phyloP scores from a whole-genome alignment of 2,888 invertebrate genomes.

The Cybosia mesomella region DNA sequence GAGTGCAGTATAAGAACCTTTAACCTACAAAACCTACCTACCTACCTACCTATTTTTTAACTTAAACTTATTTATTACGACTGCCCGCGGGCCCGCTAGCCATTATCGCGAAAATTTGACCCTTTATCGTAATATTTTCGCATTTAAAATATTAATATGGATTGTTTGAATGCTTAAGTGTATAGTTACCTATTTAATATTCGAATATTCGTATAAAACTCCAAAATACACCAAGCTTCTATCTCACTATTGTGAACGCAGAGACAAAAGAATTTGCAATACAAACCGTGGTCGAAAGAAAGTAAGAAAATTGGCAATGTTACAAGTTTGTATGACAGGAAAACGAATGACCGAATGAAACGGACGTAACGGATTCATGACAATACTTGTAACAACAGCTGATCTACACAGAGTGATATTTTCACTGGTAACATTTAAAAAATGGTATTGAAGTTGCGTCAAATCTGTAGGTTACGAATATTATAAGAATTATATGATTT shows the following conservation, averaged over 20 bases:
- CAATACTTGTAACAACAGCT: constrained; percentile 39
- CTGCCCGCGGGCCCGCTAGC: too few relatives aligned
- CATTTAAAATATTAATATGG: too few relatives aligned
- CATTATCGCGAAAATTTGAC: too few relatives aligned
- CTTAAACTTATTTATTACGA: too few relatives aligned
- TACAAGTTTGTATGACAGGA: constrained; percentile 33
- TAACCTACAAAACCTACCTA: too few relatives aligned
- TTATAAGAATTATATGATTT: neutral
- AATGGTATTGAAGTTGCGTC: constrained; percentile 14
- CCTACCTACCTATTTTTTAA: too few relatives aligned
- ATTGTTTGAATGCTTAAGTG: too few relatives aligned
- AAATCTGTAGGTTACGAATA: neutral
- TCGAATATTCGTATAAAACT: too few relatives aligned
- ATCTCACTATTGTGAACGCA: constrained; percentile 9
- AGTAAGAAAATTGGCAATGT: constrained; percentile 42
- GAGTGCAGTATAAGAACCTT: too few relatives aligned
- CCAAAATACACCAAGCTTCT: neutral
- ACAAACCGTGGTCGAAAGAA: constrained; percentile 32
- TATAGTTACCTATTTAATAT: too few relatives aligned
- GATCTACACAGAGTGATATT: constrained; percentile 15
- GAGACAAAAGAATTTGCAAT: constrained; percentile 21
- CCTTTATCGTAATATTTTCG: too few relatives aligned
- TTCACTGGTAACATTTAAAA: constrained; percentile 27
- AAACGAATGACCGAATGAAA: constrained; percentile 19
- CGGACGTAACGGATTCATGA: constrained; percentile 28